phyloP scores from a whole-genome alignment of 2,888 invertebrate species.

The Oligia fasciuncula region DNA sequence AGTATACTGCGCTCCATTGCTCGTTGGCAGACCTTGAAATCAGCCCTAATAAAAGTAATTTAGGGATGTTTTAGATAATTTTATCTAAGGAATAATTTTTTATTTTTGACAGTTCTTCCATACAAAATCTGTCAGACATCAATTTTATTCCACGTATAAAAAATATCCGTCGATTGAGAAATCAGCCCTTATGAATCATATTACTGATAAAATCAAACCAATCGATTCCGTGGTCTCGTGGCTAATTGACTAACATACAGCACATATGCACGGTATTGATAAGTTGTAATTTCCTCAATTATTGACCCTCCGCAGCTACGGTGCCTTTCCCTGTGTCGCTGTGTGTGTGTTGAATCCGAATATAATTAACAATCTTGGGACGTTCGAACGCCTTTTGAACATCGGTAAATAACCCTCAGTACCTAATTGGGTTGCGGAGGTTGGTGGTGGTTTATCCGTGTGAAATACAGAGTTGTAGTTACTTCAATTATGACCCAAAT shows the following conservation, averaged over 20 bases:
- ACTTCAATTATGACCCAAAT: background rate
- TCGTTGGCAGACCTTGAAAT: no score
- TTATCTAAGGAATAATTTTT: no score
- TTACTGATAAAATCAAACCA: background rate
- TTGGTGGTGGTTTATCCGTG: no score
- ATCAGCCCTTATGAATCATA: no score
- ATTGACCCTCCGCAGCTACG: background rate
- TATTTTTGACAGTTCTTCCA: no score
- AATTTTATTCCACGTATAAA: no score
- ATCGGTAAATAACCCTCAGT: background rate
- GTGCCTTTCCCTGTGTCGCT: background rate
- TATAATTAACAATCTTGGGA: background rate
- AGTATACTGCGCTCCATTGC: no score
- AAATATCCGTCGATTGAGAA: no score
- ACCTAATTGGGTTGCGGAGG: constrained; percentile 18
- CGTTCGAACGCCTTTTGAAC: constrained; percentile 6
- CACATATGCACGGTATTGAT: background rate
- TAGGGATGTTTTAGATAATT: no score
- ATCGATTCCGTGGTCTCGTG: background rate
- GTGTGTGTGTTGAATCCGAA: no score
- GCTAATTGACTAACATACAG: background rate
- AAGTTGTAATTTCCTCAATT: constrained; percentile 20
- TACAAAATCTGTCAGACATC: no score
- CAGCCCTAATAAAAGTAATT: no score
- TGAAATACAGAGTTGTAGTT: background rate